Conservation (phyloP, 2,113 vertebrate species). For the Procavia capensis region DNA sequence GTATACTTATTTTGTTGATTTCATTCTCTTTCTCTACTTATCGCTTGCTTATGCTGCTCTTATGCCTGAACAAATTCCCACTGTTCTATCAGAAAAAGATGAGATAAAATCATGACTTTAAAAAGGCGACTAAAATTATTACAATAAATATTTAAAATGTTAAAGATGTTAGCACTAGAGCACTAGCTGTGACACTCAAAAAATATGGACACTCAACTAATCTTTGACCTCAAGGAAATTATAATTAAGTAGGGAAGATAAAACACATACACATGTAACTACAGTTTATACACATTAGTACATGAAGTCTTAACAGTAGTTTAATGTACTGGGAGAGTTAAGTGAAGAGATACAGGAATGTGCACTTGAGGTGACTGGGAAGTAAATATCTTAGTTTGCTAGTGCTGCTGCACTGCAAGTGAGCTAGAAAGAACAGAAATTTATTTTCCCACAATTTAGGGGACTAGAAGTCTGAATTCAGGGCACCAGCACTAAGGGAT, state of each 20-base stretch:
- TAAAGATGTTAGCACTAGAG: slow-evolving; percentile 2
- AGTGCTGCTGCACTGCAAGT: no score
- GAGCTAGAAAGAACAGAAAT: no score
- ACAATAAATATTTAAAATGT: background rate
- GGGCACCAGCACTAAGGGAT: no score
- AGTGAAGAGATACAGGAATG: background rate
- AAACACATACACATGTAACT: background rate
- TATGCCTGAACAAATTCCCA: slow-evolving; percentile 48
- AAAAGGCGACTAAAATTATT: slow-evolving; percentile 44
- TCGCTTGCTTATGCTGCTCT: background rate
- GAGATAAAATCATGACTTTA: slow-evolving; percentile 37
- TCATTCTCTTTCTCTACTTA: slow-evolving; percentile 22
- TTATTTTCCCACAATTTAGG: no score
- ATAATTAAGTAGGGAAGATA: slow-evolving; percentile 43
- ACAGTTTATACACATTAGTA: slow-evolving; percentile 36
- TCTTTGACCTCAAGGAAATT: background rate
- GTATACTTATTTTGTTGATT: slow-evolving; percentile 40
- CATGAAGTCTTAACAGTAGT: background rate
- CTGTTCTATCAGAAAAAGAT: slow-evolving; percentile 24
- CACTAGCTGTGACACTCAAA: background rate
- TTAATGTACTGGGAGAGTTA: slow-evolving; percentile 36
- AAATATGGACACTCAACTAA: slow-evolving; percentile 49
- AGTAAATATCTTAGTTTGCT: background rate
- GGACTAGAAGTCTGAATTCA: no score
- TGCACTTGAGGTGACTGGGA: background rate